Conservation (phyloP, 1,140 invertebrate species). For the Platyscapa corneri region DNA sequence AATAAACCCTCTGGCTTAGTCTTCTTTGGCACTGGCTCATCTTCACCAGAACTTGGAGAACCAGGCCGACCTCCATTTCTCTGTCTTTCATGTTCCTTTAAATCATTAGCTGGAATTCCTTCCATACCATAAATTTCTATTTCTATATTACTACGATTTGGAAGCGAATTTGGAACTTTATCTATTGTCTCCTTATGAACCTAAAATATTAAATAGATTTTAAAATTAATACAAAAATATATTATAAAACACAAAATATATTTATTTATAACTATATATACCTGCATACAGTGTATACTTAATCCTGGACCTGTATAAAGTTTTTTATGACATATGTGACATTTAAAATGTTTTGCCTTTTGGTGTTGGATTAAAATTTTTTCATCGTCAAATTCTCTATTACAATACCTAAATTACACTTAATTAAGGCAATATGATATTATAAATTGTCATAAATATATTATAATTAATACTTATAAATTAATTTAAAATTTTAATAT, state of each 20-base stretch:
- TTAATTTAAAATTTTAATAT: too few relatives aligned
- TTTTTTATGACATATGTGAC: constrained; percentile 99
- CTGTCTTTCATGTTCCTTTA: constrained; percentile 94
- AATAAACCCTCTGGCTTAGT: constrained; percentile 78
- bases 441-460: background rate
- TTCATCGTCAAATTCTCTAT: constrained; percentile 99
- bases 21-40: constrained; percentile 85
- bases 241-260: background rate
- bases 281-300: constrained; percentile 99
- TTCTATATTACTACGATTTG: constrained; percentile 98
- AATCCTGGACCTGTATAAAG: constrained; percentile 98
- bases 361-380: constrained; percentile 99
- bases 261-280: constrained; percentile 65
- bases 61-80: constrained; percentile 78
- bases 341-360: constrained; percentile 99
- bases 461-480: background rate
- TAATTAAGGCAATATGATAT: constrained; percentile 69
- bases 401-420: constrained; percentile 91
- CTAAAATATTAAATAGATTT: constrained; percentile 74
- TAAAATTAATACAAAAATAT: background rate
- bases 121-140: constrained; percentile 99
- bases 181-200: constrained; percentile 99
- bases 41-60: constrained; percentile 81
- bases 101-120: constrained; percentile 96
- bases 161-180: constrained; percentile 98